These are phyloP conservation scores for Drosophila neonasuta DNA, from an alignment of 2,888 invertebrate genomes.

Conservation along the genomic window DNA sequence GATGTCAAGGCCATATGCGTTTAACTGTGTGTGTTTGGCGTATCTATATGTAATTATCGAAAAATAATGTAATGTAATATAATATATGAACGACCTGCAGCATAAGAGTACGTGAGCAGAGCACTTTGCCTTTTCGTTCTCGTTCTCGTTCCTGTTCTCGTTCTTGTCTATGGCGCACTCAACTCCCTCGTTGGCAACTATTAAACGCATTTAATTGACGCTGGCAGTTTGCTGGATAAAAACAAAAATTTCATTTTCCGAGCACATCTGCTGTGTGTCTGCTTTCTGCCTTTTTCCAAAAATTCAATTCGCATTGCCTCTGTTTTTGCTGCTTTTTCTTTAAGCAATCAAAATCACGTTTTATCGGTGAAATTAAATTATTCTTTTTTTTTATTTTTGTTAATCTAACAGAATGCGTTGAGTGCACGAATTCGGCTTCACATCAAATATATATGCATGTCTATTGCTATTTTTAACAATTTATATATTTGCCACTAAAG, in stretches of 20 bases:
- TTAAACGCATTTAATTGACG: conserved; percentile 16
- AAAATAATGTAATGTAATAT: conserved; percentile 41
- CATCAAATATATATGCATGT: not conserved
- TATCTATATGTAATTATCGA: conserved; percentile 53
- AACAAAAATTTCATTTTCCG: conserved; percentile 7
- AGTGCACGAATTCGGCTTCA: not conserved
- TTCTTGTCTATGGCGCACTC: conserved; percentile 8
- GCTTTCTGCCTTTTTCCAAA: not conserved
- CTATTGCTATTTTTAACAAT: not conserved
- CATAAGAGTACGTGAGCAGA: not conserved
- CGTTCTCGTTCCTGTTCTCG: not conserved
- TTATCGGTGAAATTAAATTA: conserved; percentile 10
- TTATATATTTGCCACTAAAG: not conserved
- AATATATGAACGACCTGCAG: conserved; percentile 2
- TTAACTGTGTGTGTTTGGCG: conserved; percentile 1
- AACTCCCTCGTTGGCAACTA: conserved; percentile 1
- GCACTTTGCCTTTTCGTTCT: too few species aligned
- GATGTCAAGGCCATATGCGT: conserved; percentile 63
- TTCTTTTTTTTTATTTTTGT: not conserved
- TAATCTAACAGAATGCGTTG: not conserved
- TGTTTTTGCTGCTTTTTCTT: not conserved
- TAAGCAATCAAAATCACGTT: conserved; percentile 11
- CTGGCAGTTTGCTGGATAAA: conserved; percentile 17
- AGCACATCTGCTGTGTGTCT: conserved; percentile 1
- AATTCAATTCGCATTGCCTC: not conserved